Evolutionary conservation across 2,888 invertebrate species (phyloP).

Genomic region (Frankliniella fusca): DNA sequence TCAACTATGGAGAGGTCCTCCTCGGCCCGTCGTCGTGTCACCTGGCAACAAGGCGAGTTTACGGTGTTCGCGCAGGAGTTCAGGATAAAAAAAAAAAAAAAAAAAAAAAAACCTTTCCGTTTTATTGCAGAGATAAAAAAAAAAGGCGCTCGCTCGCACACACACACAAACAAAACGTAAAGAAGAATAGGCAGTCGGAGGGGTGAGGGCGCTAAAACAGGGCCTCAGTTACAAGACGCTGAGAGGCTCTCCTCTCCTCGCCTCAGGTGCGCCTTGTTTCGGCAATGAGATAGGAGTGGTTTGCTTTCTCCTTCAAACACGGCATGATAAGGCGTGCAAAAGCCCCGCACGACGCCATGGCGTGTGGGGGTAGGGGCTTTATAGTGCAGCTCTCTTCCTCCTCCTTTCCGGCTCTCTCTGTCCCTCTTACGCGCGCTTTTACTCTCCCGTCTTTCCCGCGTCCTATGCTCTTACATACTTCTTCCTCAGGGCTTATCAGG

Average conservation of each 20-base stretch:
- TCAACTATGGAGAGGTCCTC: too few relatives aligned
- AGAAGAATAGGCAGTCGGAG: background rate
- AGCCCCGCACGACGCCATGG: too few relatives aligned
- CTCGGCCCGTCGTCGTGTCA: too few relatives aligned
- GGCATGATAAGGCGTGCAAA: background rate
- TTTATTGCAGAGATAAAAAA: background rate
- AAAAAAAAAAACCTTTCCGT: background rate
- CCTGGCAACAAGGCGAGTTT: too few relatives aligned
- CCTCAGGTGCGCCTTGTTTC: background rate
- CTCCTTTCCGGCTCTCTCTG: too few relatives aligned
- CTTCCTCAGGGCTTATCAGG: too few relatives aligned
- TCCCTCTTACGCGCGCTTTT: too few relatives aligned
- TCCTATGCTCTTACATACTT: too few relatives aligned
- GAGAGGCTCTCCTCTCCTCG: background rate
- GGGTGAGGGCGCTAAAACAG: background rate
- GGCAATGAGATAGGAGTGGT: background rate
- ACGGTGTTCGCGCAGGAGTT: too few relatives aligned
- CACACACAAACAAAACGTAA: background rate
- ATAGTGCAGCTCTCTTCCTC: too few relatives aligned
- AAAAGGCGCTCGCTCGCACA: background rate
- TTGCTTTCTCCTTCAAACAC: background rate
- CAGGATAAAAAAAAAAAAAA: background rate
- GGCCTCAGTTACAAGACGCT: background rate
- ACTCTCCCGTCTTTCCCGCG: too few relatives aligned
- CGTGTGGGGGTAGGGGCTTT: too few relatives aligned